Evolutionary conservation across 1,140 invertebrate genomes (phyloP), one percentile per base, ranked within the genome.

Genomic region (Onthophagus taurus): DNA sequence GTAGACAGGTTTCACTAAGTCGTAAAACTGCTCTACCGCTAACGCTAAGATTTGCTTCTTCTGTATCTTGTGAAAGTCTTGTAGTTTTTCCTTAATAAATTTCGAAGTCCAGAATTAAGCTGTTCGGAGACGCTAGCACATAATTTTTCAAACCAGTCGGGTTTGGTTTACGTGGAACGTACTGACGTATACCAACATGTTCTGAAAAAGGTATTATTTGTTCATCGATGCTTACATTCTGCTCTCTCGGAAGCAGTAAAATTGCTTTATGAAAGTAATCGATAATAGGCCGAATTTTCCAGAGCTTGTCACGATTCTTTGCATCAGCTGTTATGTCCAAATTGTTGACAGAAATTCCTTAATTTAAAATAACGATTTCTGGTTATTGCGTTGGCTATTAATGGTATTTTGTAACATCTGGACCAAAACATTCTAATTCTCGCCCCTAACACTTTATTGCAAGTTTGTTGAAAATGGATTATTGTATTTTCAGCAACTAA

Each of bases 61-160:
- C 14, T 11, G 30, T 31, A 31, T 31, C 30, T 31, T 31, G 31
- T 17, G 34, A 35, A 18, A 50, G 18, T 4, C 7, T 19, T 18
- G 45, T 47, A 9, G 7, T 37, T 9, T 4, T 11, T 6, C 44
- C 48, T 44, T 50, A 39, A 43, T 58, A 54, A 2, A 58, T 54
- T 13, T 48, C 50, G 36, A 56, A 56, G 47, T 58, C 56, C 12
- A 58, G 31, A 38, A 56, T 51, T n/a, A 57, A 35, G 11, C 54
- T 52, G n/a, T 47, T 44, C 20, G 16, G 29, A 3, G 52, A 48
- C 4, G 49, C 48, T 8, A 51, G n/a, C 0, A 55, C 52, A 45
- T 54, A 52, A 30, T 45, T 49, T 48, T 56, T 51, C 47, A 49
- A 36, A 9, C 48, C 48, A 9, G 23, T 23, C 17, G 44, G 44